These are phyloP conservation scores for Drosophila setosimentum DNA, from an alignment of 2,888 invertebrate genomes.

Conservation along the genomic window DNA sequence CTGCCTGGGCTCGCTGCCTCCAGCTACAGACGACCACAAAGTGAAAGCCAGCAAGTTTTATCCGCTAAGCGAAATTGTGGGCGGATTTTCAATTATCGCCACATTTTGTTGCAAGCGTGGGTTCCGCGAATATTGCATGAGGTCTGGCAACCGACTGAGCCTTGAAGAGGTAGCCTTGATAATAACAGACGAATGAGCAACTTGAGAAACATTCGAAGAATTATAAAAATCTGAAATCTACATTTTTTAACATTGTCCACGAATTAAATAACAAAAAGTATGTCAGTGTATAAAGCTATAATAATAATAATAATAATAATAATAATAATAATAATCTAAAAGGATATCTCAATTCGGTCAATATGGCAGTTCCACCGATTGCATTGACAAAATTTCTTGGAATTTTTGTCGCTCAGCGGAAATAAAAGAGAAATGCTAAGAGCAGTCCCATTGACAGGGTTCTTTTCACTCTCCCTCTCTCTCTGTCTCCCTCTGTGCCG, in stretches of 20 bases:
- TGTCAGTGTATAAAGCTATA: background rate
- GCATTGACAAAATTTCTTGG: conserved; percentile 44
- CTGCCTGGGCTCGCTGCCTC: conserved; percentile 26
- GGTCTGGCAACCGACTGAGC: conserved; percentile 1
- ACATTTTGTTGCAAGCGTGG: conserved; percentile 26
- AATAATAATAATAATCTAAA: background rate
- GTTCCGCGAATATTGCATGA: background rate
- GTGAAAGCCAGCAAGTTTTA: conserved; percentile 23
- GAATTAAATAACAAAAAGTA: background rate
- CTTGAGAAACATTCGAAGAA: background rate
- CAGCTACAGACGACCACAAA: conserved; percentile 26
- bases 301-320: too few relatives aligned
- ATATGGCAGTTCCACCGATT: background rate
- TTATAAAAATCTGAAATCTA: background rate
- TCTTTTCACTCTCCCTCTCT: background rate
- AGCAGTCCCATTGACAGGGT: conserved; percentile 21
- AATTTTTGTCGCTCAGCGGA: conserved; percentile 59
- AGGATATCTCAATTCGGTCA: conserved; percentile 8
- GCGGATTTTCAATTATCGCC: conserved; percentile 49
- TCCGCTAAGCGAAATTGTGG: conserved; percentile 47
- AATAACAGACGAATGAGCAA: background rate
- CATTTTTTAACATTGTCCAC: too few relatives aligned
- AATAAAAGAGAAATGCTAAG: conserved; percentile 57
- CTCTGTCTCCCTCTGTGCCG: background rate
- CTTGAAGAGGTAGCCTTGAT: background rate